Evolutionary conservation across 2,797 vertebrate genomes (phyloP).

Genomic region (Morelia viridis): DNA sequence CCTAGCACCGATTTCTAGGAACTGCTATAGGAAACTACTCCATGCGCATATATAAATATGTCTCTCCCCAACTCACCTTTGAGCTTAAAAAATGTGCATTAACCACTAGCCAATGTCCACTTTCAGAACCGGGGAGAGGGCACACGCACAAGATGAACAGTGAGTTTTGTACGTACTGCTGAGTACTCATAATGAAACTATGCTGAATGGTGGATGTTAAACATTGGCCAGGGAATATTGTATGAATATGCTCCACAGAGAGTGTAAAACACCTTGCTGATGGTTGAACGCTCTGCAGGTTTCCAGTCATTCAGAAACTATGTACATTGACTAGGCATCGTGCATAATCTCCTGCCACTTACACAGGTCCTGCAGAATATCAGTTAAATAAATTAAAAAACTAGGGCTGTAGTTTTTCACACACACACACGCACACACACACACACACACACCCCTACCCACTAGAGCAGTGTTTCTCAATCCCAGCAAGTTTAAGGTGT

Average conservation of each 20-base stretch:
- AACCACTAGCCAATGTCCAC: neutral
- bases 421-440: too few relatives aligned
- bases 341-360: neutral
- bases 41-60: too few relatives aligned
- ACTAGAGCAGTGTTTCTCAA: too few relatives aligned
- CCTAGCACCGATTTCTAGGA: too few relatives aligned
- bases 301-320: neutral
- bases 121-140: neutral
- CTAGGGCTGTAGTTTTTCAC: too few relatives aligned
- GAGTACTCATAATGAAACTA: neutral
- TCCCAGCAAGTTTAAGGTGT: too few relatives aligned
- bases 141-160: neutral
- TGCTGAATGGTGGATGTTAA: neutral
- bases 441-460: too few relatives aligned
- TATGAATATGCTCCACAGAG: neutral
- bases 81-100: too few relatives aligned
- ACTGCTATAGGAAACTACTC: too few relatives aligned
- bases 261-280: neutral
- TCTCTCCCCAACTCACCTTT: too few relatives aligned
- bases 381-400: too few relatives aligned
- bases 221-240: neutral
- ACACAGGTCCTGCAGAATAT: neutral
- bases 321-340: neutral
- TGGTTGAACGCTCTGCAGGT: neutral
- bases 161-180: neutral